A percentile compares a stretch with the other conserved stretches of the same genome.
These are phyloP conservation scores for Nomada ferruginata DNA, from an alignment of 2,888 invertebrate genomes.

Conservation along the genomic window DNA sequence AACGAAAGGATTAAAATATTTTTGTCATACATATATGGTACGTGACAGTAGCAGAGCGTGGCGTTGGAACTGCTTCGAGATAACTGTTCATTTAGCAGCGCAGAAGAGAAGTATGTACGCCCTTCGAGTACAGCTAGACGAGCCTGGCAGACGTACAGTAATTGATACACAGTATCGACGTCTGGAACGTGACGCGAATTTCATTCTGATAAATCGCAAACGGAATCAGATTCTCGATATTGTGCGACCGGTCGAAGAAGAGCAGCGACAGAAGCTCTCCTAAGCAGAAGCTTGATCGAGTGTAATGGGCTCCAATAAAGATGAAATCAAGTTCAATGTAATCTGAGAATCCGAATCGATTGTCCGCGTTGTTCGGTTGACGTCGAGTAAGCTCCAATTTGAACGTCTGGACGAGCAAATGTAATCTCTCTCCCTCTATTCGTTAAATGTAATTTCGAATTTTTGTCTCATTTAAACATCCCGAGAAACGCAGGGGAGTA, in stretches of 20 bases:
- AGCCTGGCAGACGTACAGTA: conserved; percentile 8
- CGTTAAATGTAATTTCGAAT: too few relatives aligned
- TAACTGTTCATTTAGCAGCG: conserved; percentile 23
- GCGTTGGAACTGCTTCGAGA: background rate
- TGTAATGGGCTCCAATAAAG: conserved; percentile 56
- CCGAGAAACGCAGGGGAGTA: background rate
- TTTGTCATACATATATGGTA: too few relatives aligned
- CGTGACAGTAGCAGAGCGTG: background rate
- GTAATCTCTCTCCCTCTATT: too few relatives aligned
- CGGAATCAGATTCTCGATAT: conserved; percentile 46
- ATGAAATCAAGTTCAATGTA: conserved; percentile 49
- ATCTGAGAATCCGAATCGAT: conserved; percentile 16
- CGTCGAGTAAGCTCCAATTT: background rate
- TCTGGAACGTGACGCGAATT: conserved; percentile 37
- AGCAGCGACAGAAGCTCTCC: conserved; percentile 19
- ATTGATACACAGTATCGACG: conserved; percentile 43
- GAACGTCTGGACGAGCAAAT: background rate
- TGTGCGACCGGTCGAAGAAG: conserved; percentile 22
- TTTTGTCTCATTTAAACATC: background rate
- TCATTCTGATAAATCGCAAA: conserved; percentile 29
- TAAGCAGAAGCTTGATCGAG: conserved; percentile 75
- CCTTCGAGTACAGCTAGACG: background rate
- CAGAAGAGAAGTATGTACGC: background rate
- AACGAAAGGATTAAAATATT: too few relatives aligned
- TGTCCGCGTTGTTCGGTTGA: background rate